Conservation (phyloP, 2,113 vertebrate species). For the Myxocyprinus asiaticus region DNA sequence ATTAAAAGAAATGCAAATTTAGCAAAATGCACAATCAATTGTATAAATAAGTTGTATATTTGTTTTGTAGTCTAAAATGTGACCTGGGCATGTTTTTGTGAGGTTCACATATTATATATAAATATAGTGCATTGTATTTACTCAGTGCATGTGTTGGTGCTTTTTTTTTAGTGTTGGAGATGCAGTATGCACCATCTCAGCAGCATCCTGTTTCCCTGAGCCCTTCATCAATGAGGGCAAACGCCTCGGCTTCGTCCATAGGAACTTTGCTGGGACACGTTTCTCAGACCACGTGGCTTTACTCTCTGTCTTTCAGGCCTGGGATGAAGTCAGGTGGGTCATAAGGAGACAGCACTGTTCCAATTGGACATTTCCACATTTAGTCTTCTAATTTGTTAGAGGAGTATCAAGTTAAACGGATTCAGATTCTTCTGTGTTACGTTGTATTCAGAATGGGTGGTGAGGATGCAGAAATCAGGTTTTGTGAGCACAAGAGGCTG, state of each 20-base stretch:
- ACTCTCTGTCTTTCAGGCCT: constrained; percentile 92
- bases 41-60: no score
- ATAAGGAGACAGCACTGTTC: neutral
- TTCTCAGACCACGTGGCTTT: constrained; percentile 94
- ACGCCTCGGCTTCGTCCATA: constrained; percentile 88
- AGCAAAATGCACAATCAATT: neutral
- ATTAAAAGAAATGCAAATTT: neutral
- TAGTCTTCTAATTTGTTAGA: no score
- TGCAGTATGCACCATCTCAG: constrained; percentile 91
- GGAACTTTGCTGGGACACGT: constrained; percentile 90
- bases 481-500: constrained; percentile 94
- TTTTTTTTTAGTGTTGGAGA: constrained; percentile 83
- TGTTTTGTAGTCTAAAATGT: no score
- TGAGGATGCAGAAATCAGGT: constrained; percentile 88
- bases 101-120: no score
- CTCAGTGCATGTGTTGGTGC: neutral
- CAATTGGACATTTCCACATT: no score
- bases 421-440: neutral
- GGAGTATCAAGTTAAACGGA: no score
- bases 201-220: constrained; percentile 91
- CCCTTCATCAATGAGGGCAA: constrained; percentile 94
- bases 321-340: constrained; percentile 90
- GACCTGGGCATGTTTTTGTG: no score
- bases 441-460: constrained; percentile 81
- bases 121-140: neutral